Base-by-base conservation (phyloP, 2,797 vertebrate genomes). In the Arrhamphus sclerolepis region DNA sequence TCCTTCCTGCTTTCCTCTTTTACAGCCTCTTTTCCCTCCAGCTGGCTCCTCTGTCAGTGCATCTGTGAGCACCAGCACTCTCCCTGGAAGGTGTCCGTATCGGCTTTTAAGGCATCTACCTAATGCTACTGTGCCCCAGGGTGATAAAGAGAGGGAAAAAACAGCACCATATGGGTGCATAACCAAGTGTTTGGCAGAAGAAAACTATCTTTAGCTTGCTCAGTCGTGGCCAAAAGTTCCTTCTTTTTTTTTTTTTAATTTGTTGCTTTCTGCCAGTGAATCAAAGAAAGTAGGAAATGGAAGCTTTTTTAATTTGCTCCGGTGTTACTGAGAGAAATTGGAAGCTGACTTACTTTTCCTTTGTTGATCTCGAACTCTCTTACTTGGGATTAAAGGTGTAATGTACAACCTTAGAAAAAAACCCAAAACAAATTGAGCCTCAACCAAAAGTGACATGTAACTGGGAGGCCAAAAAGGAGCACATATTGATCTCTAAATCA, bases 41-140 rank as follows among this genome's bases (percentile, higher is more conserved):
- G 77, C 81, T 83, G 81, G 64, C 80, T 69, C 43, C 22, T 55
- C 62, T 74, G 52, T 28, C 1, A 0, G 55, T 64, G 74, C 77
- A 68, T 83, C 76, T 82, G 78, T 66, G 66, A 62, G 47, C 50
- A 39, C 51, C 49, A 11, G 44, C 61, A 41, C 69, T 69, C 51
- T 66, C 59, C 54, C 60, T 55, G 67, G 72, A 66, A 71, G 63
- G 70, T 68, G 72, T 81, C 72, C 48, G 66, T 62, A 65, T 84
- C 84, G 79, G 79, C 76, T 81, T 78, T 81, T 63, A 68, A 78
- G 80, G 73, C 46, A 20, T 86, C 88, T 72, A 81, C 74, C 80
- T 74, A 67, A 74, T 72, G 75, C 66, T 80, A 47, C 47, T 5
- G 1, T 68, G 62, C 63, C 76, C 77, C 62, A 10, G 55, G 80